A percentile compares a stretch with the other conserved stretches of the same genome.
Conservation (phyloP, 2,888 invertebrate genomes). For the Pachymerium ferrugineum region DNA sequence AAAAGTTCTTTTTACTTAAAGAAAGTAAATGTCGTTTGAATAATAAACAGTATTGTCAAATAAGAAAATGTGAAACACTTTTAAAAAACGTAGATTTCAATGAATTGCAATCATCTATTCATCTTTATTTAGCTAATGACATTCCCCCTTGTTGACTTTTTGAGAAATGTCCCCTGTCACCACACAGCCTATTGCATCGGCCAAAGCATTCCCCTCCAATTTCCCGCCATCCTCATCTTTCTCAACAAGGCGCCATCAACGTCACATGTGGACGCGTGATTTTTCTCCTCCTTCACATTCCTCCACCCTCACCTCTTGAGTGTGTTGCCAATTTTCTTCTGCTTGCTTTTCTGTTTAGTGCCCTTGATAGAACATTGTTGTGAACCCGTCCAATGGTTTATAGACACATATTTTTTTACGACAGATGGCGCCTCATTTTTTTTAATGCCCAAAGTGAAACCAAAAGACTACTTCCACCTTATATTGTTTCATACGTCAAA, state of each 20-base stretch:
- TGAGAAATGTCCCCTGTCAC: not conserved
- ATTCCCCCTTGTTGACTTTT: constrained; percentile 13
- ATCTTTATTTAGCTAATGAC: constrained; percentile 9
- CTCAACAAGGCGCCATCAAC: constrained; percentile 4
- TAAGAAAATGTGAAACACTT: too few relatives aligned
- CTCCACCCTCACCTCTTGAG: not conserved
- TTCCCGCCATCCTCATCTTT: constrained; percentile 13
- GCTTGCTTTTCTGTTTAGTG: not conserved
- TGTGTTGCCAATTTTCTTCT: constrained; percentile 13
- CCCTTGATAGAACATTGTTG: constrained; percentile 4
- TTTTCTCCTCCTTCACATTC: not conserved
- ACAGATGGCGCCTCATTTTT: not conserved
- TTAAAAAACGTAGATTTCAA: too few relatives aligned
- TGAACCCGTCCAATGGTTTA: not conserved
- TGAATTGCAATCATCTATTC: not conserved
- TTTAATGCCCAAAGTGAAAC: not conserved
- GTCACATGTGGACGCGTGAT: constrained; percentile 5
- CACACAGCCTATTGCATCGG: not conserved
- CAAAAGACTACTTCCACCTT: not conserved
- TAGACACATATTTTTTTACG: constrained; percentile 10
- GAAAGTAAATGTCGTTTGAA: too few relatives aligned
- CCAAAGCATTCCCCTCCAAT: not conserved
- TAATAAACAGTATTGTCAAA: too few relatives aligned
- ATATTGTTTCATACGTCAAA: not conserved
- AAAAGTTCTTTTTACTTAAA: too few relatives aligned